Evolutionary conservation across 2,797 vertebrate species (phyloP).

Genomic region (Melanotaenia trifasciata): DNA sequence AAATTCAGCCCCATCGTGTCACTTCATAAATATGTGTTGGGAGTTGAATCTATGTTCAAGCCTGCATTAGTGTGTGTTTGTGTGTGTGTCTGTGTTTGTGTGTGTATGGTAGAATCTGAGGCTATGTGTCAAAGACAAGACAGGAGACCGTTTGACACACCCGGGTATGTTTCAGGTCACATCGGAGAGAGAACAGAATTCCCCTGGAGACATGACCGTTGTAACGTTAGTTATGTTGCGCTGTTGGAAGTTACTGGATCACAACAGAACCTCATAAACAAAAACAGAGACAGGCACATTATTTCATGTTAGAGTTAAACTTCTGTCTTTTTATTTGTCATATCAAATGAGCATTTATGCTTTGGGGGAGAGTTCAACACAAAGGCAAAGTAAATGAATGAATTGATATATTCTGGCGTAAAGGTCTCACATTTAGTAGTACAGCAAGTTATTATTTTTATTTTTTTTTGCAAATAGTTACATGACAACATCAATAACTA

Average conservation of each 20-base stretch:
- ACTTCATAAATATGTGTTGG: slow-evolving; percentile 70
- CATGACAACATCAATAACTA: background rate
- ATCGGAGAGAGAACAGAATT: slow-evolving; percentile 60
- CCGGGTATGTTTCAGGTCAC: slow-evolving; percentile 49
- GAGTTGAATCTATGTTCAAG: slow-evolving; percentile 48
- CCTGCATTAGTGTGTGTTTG: slow-evolving; percentile 23
- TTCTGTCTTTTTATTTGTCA: background rate
- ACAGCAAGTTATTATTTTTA: background rate
- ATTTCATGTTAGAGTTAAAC: background rate
- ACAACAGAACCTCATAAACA: slow-evolving; percentile 32
- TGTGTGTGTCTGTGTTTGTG: slow-evolving; percentile 4
- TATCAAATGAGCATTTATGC: background rate
- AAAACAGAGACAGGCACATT: background rate
- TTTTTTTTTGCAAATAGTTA: background rate
- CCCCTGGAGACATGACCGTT: slow-evolving; percentile 68
- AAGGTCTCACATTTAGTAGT: background rate
- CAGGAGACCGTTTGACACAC: slow-evolving; percentile 66
- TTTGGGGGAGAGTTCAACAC: background rate
- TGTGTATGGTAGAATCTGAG: slow-evolving; percentile 30
- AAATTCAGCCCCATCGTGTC: slow-evolving; percentile 64
- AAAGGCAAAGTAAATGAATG: background rate
- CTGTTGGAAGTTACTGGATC: slow-evolving; percentile 36
- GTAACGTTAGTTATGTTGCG: slow-evolving; percentile 45
- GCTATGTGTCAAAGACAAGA: slow-evolving; percentile 28
- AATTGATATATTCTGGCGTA: background rate